Conservation (phyloP, 35 echinoderm and acorn worm species). For the Amphiura filiformis region DNA sequence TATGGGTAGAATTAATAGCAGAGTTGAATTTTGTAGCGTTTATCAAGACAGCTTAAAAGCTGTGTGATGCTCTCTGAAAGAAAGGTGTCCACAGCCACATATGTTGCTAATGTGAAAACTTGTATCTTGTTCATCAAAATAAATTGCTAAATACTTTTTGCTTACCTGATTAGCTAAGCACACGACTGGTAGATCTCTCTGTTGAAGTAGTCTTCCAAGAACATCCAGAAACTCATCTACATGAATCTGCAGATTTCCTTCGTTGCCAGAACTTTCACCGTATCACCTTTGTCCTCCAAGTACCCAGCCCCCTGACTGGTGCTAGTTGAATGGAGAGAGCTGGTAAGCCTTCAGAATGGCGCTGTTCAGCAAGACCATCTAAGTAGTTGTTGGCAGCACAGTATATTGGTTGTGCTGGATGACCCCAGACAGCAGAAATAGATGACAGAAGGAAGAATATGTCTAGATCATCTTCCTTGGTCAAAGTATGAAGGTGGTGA, state of each 20-base stretch:
- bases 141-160: neutral
- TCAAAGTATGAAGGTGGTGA: conserved; percentile 34
- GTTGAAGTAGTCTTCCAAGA: conserved; percentile 54
- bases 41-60: too few relatives aligned
- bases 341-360: conserved; percentile 50
- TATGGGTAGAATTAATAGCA: too few relatives aligned
- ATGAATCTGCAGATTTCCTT: conserved; percentile 48
- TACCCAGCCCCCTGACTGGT: conserved; percentile 53
- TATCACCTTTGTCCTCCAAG: conserved; percentile 33
- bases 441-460: conserved; percentile 62
- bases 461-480: conserved; percentile 44
- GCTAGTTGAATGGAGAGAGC: conserved; percentile 68
- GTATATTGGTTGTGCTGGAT: conserved; percentile 50
- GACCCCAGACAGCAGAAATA: conserved; percentile 62
- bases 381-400: conserved; percentile 54
- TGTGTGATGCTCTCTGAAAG: neutral
- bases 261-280: conserved; percentile 24
- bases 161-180: conserved; percentile 80
- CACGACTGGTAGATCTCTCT: conserved; percentile 48
- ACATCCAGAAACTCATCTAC: conserved; percentile 77
- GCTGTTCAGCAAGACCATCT: conserved; percentile 34
- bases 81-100: too few relatives aligned
- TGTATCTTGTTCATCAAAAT: neutral
- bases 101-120: too few relatives aligned
- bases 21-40: too few relatives aligned